Conservation (phyloP, 2,797 vertebrate genomes). For the Ibycter americanus region DNA sequence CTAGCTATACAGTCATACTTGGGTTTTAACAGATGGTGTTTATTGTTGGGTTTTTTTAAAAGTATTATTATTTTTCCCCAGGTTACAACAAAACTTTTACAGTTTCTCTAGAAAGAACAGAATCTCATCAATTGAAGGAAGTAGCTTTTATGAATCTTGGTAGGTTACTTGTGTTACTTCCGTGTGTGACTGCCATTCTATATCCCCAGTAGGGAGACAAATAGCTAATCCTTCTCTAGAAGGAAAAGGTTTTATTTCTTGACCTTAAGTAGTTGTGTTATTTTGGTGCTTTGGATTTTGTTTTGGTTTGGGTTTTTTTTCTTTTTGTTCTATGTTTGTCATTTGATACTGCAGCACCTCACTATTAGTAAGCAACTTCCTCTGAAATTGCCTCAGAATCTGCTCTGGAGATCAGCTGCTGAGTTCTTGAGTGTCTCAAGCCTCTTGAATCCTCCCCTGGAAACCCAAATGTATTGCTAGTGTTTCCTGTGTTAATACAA, state of each 20-base stretch:
- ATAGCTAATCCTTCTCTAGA: background rate
- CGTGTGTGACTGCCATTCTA: background rate
- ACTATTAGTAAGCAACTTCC: background rate
- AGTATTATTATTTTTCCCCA: conserved; percentile 58
- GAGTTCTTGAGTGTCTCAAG: background rate
- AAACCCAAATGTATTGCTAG: background rate
- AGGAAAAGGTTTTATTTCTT: background rate
- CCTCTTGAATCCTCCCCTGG: background rate
- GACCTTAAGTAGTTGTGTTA: background rate
- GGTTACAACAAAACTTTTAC: conserved; percentile 91
- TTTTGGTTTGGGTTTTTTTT: background rate
- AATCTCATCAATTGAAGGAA: conserved; percentile 50
- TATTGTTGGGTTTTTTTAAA: background rate
- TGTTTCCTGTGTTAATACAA: conserved; percentile 28
- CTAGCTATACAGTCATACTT: background rate
- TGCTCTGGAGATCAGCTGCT: background rate
- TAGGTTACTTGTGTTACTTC: conserved; percentile 63
- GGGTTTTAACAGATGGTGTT: background rate
- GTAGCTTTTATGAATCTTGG: conserved; percentile 90
- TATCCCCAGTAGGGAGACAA: background rate
- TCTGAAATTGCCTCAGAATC: background rate
- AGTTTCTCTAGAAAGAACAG: conserved; percentile 73
- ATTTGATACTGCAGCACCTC: background rate
- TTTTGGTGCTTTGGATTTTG: background rate
- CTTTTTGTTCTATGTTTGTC: background rate